Conservation (phyloP, 2,888 invertebrate genomes). For the Ormia ochracea region DNA sequence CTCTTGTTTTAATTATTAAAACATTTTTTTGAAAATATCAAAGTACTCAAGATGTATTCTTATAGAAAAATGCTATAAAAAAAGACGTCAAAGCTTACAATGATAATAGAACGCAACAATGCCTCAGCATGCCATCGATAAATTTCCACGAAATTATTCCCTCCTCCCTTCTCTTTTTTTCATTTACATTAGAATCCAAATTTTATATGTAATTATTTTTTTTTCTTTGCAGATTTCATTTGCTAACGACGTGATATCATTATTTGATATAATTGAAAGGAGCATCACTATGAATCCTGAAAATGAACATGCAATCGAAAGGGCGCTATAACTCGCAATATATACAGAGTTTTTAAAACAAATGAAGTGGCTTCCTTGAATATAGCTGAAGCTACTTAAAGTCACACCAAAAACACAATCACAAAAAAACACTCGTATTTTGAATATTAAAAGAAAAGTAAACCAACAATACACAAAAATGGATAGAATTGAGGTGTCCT, state of each 20-base stretch:
- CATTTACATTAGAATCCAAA: too few relatives aligned
- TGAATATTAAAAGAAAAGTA: not conserved
- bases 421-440: not conserved
- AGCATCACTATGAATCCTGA: constrained; percentile 16
- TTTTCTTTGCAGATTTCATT: constrained; percentile 10
- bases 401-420: not conserved
- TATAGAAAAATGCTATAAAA: too few relatives aligned
- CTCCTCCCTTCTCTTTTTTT: too few relatives aligned
- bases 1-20: too few relatives aligned
- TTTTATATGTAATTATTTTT: not conserved
- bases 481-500: constrained; percentile 26
- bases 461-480: constrained; percentile 13
- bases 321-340: not conserved
- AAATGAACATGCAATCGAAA: not conserved
- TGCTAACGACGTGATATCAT: not conserved
- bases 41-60: too few relatives aligned
- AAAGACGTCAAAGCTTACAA: too few relatives aligned
- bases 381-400: constrained; percentile 56
- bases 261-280: not conserved
- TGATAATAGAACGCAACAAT: too few relatives aligned
- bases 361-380: constrained; percentile 52
- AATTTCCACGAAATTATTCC: too few relatives aligned
- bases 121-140: too few relatives aligned
- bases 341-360: not conserved
- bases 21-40: too few relatives aligned